Percentiles rank a stretch among this genome's conserved stretches.
Conservation (phyloP, 1,140 invertebrate genomes). For the Chrysoperla carnea region DNA sequence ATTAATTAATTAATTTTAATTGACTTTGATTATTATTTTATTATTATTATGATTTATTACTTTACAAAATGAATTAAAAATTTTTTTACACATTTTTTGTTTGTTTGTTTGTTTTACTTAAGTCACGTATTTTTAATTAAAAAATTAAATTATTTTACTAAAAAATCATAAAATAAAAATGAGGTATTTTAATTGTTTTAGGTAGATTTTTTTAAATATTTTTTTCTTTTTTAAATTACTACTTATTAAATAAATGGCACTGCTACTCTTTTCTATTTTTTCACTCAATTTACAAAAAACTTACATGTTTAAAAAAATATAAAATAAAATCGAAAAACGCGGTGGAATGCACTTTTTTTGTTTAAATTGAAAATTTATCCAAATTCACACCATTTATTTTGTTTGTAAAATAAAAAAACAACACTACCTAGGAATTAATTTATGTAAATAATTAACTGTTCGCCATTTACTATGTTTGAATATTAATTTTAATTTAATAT, state of each 20-base stretch:
- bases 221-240: background rate
- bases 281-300: too few species aligned
- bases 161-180: background rate
- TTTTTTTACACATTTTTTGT: background rate
- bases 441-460: conserved; percentile 8
- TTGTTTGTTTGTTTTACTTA: background rate
- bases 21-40: too few species aligned
- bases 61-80: too few species aligned
- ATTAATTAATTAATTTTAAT: too few species aligned
- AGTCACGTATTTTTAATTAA: background rate
- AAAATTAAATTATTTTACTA: background rate
- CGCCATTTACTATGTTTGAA: conserved; percentile 20
- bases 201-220: background rate
- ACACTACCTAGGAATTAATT: too few species aligned
- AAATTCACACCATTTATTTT: too few species aligned
- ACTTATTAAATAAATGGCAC: background rate
- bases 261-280: background rate
- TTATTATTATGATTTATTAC: too few species aligned
- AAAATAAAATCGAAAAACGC: too few species aligned
- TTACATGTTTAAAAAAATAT: conserved; percentile 2
- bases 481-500: too few species aligned
- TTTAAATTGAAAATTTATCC: too few species aligned
- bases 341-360: too few species aligned
- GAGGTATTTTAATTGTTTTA: background rate
- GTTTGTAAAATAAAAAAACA: too few species aligned